These are phyloP conservation scores for Lanius ludovicianus DNA, from an alignment of 2,113 vertebrate genomes.

Conservation along the genomic window DNA sequence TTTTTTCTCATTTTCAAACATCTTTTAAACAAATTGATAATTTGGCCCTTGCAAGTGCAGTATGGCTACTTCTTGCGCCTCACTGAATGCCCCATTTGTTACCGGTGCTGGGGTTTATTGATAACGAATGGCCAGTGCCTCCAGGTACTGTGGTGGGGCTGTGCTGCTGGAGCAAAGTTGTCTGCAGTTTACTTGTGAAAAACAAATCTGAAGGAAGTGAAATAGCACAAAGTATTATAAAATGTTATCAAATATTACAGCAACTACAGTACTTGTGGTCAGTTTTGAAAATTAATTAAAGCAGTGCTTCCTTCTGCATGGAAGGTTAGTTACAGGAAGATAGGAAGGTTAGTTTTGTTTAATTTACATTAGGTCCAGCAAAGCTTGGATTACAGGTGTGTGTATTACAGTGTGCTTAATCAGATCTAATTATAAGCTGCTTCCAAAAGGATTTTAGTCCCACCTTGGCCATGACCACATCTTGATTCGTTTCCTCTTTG, in stretches of 20 bases:
- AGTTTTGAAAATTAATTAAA: background rate
- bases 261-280: background rate
- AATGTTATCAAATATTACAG: background rate
- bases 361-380: background rate
- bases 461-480: background rate
- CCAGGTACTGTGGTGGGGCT: background rate
- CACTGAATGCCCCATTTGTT: no score
- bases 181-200: background rate
- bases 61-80: background rate
- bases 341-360: background rate
- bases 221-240: background rate
- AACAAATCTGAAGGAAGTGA: background rate
- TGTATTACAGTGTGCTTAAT: background rate
- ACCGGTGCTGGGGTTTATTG: background rate
- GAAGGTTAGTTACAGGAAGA: background rate
- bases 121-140: background rate
- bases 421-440: background rate
- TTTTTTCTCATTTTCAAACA: background rate
- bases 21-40: background rate
- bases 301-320: background rate
- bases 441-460: background rate
- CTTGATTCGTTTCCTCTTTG: background rate
- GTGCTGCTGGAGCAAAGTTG: background rate
- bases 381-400: background rate
- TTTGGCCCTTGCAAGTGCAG: background rate